Evolutionary conservation across 1,140 invertebrate genomes (phyloP).

Genomic region (Lethrus apterus): DNA sequence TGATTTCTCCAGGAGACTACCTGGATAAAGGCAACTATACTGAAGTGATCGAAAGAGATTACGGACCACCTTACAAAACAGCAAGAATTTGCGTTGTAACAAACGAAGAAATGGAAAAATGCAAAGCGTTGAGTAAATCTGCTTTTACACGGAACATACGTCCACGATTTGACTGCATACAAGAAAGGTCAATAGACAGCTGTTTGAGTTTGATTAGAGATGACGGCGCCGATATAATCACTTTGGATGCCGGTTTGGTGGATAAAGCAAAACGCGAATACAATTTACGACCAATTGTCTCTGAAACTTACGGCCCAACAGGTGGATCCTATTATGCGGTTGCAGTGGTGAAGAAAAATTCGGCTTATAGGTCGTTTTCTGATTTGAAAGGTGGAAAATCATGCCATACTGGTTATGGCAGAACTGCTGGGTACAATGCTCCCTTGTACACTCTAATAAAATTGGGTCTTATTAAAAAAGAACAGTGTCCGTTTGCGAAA

Average conservation of each 20-base stretch:
- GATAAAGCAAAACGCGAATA: conserved; percentile 48
- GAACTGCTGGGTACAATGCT: conserved; percentile 48
- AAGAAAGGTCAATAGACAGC: conserved; percentile 45
- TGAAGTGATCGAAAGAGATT: conserved; percentile 68
- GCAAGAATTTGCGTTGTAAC: conserved; percentile 58
- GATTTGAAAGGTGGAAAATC: conserved; percentile 49
- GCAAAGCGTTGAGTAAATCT: conserved; percentile 54
- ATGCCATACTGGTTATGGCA: conserved; percentile 45
- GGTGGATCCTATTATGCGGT: conserved; percentile 40
- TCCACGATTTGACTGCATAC: conserved; percentile 59
- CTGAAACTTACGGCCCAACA: conserved; percentile 48
- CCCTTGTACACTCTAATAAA: conserved; percentile 45
- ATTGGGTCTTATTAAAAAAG: conserved; percentile 40
- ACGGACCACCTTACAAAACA: conserved; percentile 46
- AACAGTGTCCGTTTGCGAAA: conserved; percentile 41
- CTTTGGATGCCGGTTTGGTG: conserved; percentile 51
- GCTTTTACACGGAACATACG: conserved; percentile 66
- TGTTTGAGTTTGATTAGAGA: conserved; percentile 62
- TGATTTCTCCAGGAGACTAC: conserved; percentile 55
- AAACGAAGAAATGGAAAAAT: conserved; percentile 56
- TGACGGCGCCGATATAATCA: conserved; percentile 56
- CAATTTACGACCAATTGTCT: conserved; percentile 45
- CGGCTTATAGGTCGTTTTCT: conserved; percentile 34
- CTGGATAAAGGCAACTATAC: conserved; percentile 64
- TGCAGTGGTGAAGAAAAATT: conserved; percentile 50